Percentiles rank a stretch among this genome's conserved stretches.
phyloP scores from a whole-genome alignment of 2,113 vertebrate species.

The Nerophis lumbriciformis region DNA sequence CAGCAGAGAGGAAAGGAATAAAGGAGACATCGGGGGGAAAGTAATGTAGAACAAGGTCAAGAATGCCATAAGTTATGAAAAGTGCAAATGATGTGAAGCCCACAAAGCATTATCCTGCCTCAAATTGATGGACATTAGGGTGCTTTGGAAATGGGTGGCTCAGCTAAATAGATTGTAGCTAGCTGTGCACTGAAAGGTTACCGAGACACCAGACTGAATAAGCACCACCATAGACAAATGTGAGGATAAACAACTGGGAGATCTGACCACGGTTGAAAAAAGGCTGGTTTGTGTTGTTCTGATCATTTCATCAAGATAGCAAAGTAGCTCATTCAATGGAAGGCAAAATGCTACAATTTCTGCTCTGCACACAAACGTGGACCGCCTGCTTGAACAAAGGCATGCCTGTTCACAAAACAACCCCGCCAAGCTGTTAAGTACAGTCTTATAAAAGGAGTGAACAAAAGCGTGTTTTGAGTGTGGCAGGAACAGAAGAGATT shows the following conservation, averaged over 20 bases:
- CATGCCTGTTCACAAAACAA: constrained; percentile 59
- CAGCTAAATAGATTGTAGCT: constrained; percentile 76
- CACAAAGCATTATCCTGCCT: constrained; percentile 74
- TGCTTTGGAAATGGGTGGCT: constrained; percentile 70
- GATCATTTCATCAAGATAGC: constrained; percentile 58
- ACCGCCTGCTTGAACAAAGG: constrained; percentile 61
- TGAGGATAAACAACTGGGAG: constrained; percentile 28
- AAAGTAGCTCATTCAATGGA: constrained; percentile 55
- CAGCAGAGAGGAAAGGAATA: constrained; percentile 45
- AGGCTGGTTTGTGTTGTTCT: constrained; percentile 47
- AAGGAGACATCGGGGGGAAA: constrained; percentile 19
- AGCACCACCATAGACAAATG: constrained; percentile 27
- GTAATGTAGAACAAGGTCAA: constrained; percentile 22
- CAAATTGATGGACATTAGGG: constrained; percentile 68
- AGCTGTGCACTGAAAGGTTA: constrained; percentile 46
- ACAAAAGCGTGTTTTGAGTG: constrained; percentile 62
- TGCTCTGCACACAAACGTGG: constrained; percentile 55
- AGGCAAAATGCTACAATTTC: constrained; percentile 49
- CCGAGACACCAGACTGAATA: constrained; percentile 25
- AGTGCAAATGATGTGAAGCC: constrained; percentile 40
- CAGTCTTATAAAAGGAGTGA: constrained; percentile 65
- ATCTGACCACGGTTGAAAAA: constrained; percentile 37
- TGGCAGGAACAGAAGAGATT: constrained; percentile 57
- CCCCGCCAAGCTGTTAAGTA: constrained; percentile 67
- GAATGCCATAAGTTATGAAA: constrained; percentile 28